A percentile compares a stretch with the other conserved stretches of the same genome.
Evolutionary conservation across 1,140 invertebrate genomes (phyloP).

Genomic region (Neodiprion fabricii): DNA sequence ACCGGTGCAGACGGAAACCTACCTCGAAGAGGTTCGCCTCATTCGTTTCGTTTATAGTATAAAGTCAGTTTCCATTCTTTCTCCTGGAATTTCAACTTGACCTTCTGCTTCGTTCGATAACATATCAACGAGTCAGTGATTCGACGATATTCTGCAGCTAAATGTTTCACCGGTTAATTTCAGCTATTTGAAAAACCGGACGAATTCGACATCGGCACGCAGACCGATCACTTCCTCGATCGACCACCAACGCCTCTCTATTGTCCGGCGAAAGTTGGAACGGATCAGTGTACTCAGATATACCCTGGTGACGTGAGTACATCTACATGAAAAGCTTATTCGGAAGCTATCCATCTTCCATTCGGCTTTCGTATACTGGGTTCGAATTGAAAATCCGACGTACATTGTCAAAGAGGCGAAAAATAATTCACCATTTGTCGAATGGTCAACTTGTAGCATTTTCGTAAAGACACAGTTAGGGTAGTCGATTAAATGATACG

Average conservation of each 20-base stretch:
- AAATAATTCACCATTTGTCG: too few relatives aligned
- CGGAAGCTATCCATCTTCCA: background rate
- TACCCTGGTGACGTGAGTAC: constrained; percentile 81
- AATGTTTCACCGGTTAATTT: constrained; percentile 15
- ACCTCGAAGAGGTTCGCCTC: constrained; percentile 77
- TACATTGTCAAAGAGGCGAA: too few relatives aligned
- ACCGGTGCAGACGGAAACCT: constrained; percentile 85
- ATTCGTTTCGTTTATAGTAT: constrained; percentile 10
- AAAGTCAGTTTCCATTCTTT: background rate
- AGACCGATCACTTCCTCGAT: constrained; percentile 87
- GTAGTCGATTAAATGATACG: background rate
- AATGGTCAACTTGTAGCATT: too few relatives aligned
- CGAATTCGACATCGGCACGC: constrained; percentile 77
- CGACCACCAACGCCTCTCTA: constrained; percentile 77
- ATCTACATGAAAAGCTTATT: background rate
- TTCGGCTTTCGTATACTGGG: background rate
- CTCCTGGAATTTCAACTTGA: too few relatives aligned
- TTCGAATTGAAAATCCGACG: too few relatives aligned
- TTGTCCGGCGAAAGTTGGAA: constrained; percentile 78
- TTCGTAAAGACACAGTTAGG: background rate
- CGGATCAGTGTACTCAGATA: constrained; percentile 85
- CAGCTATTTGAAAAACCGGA: constrained; percentile 73
- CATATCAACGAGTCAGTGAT: too few relatives aligned
- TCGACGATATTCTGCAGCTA: too few relatives aligned
- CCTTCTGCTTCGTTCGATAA: too few relatives aligned